Conservation (phyloP, 2,888 invertebrate species). For the Sarcophaga caerulescens region DNA sequence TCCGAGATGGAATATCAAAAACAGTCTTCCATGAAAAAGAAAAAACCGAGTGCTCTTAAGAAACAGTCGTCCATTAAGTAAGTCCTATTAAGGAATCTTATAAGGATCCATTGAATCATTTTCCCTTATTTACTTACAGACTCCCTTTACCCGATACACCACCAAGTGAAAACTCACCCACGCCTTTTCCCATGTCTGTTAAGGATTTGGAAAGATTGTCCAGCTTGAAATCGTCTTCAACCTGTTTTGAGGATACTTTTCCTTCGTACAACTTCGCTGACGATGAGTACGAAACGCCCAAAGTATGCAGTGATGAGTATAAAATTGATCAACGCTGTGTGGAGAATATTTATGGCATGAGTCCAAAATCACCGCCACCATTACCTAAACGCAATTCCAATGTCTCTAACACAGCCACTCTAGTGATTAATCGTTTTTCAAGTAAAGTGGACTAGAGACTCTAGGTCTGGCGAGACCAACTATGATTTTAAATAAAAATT, state of each 20-base stretch:
- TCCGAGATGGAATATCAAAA: constrained; percentile 70
- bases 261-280: constrained; percentile 41
- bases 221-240: constrained; percentile 65
- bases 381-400: constrained; percentile 77
- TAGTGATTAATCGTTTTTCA: constrained; percentile 54
- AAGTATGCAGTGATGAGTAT: constrained; percentile 67
- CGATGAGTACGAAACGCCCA: constrained; percentile 74
- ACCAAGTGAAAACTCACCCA: background rate
- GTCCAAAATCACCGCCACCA: constrained; percentile 76
- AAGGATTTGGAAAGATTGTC: constrained; percentile 64
- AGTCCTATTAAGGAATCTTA: constrained; percentile 34
- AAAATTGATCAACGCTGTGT: constrained; percentile 66
- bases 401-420: constrained; percentile 68
- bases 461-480: background rate
- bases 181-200: constrained; percentile 43
- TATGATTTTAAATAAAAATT: background rate
- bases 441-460: constrained; percentile 19
- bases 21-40: constrained; percentile 53
- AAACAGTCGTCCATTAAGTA: constrained; percentile 59
- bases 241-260: constrained; percentile 70
- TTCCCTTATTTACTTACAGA: constrained; percentile 42
- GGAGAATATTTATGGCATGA: constrained; percentile 69
- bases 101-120: constrained; percentile 7
- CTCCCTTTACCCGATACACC: constrained; percentile 56
- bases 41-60: constrained; percentile 35